phyloP scores from a whole-genome alignment of 1,140 invertebrate genomes.

The Ericerus pela region DNA sequence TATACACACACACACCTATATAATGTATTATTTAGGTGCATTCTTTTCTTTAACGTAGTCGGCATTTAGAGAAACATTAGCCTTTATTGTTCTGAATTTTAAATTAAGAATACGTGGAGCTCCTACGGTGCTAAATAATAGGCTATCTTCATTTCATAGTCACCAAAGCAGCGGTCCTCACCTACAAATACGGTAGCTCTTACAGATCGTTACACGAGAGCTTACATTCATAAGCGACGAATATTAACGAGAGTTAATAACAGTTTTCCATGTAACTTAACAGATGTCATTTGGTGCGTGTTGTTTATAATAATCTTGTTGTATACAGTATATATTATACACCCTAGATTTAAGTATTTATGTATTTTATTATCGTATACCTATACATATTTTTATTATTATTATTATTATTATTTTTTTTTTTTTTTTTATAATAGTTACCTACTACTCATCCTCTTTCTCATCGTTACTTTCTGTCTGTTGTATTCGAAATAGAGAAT shows the following conservation, averaged over 20 bases:
- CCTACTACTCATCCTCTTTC: no score
- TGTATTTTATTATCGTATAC: no score
- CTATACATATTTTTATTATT: no score
- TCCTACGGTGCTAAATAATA: constrained; percentile 7
- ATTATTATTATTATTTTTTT: no score
- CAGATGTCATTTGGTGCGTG: constrained; percentile 2
- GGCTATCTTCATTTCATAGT: constrained; percentile 4
- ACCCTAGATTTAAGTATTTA: no score
- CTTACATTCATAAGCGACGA: constrained; percentile 1
- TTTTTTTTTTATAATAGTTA: no score
- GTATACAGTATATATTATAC: no score
- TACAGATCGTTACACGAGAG: constrained; percentile 2
- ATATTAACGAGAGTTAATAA: constrained; percentile 11
- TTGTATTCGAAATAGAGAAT: no score
- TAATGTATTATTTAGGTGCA: no score
- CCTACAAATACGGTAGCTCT: constrained; percentile 11
- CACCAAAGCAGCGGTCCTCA: neutral
- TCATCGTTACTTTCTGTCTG: no score
- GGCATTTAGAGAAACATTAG: constrained; percentile 1
- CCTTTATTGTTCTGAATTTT: constrained; percentile 11
- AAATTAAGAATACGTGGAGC: constrained; percentile 8
- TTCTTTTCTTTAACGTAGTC: no score
- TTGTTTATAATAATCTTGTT: constrained; percentile 12
- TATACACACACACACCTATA: no score
- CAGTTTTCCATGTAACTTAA: constrained; percentile 8